Evolutionary conservation across 2,888 invertebrate species (phyloP).

Genomic region (Athripsodes cinereus): DNA sequence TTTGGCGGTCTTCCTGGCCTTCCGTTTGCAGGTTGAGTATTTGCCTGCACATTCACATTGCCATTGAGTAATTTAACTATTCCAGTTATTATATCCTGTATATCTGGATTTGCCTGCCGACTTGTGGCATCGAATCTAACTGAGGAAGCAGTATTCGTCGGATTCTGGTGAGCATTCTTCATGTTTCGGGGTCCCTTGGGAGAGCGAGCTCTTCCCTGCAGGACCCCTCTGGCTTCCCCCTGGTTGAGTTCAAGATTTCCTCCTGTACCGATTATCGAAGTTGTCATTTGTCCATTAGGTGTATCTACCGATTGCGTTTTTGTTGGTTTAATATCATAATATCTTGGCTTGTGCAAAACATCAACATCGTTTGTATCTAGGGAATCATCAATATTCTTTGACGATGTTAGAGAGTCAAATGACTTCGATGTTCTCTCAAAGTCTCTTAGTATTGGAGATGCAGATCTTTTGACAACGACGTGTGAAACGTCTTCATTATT

Average conservation of each 20-base stretch:
- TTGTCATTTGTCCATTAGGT: conserved; percentile 5
- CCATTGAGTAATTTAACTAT: conserved; percentile 84
- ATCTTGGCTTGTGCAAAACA: conserved; percentile 30
- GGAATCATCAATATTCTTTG: conserved; percentile 52
- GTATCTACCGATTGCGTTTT: conserved; percentile 13
- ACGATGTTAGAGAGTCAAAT: conserved; percentile 45
- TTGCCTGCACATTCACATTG: conserved; percentile 79
- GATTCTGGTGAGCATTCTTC: conserved; percentile 36
- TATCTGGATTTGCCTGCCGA: conserved; percentile 58
- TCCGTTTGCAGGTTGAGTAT: conserved; percentile 54
- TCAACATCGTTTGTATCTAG: conserved; percentile 46
- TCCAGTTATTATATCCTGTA: conserved; percentile 86
- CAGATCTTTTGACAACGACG: conserved; percentile 49
- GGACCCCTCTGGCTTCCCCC: conserved; percentile 75
- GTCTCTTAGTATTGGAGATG: conserved; percentile 45
- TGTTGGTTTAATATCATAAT: conserved; percentile 24
- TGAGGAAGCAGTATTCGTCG: conserved; percentile 50
- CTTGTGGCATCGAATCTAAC: conserved; percentile 39
- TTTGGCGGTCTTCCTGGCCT: conserved; percentile 63
- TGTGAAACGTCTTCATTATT: conserved; percentile 35
- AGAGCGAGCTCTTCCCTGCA: conserved; percentile 60
- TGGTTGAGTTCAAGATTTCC: conserved; percentile 7
- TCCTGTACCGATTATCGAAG: conserved; percentile 15
- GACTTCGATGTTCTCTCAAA: conserved; percentile 49
- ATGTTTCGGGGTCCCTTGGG: conserved; percentile 62